phyloP scores from a whole-genome alignment of 2,113 vertebrate genomes.

The human (Homo sapiens) region DNA sequence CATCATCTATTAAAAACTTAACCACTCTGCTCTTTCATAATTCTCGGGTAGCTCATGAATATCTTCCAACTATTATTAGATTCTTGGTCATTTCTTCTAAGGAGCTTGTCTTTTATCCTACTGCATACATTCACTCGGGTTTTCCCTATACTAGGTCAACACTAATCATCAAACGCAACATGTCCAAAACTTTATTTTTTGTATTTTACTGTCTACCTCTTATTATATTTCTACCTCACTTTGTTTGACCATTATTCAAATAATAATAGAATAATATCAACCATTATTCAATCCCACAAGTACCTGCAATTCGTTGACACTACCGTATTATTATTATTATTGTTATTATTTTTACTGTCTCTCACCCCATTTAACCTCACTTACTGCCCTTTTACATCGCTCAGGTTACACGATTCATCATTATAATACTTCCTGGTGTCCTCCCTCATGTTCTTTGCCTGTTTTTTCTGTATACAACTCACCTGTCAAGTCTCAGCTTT shows the following conservation, averaged over 20 bases:
- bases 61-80: not conserved
- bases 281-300: not conserved
- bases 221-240: not conserved
- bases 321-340: not conserved
- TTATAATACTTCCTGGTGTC: not conserved
- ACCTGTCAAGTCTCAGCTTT: constrained; percentile 1
- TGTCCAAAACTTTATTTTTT: constrained; percentile 6
- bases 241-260: not conserved
- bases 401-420: not conserved
- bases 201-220: not conserved
- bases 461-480: not conserved
- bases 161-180: not conserved
- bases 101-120: not conserved
- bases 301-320: not conserved
- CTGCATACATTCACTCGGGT: not conserved
- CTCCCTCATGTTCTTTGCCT: not conserved
- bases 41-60: not conserved
- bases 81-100: not conserved
- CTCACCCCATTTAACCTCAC: not conserved
- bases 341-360: not conserved
- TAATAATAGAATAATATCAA: not conserved
- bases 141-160: not conserved
- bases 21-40: not conserved
- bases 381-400: not conserved
- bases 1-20: not conserved